Percentiles rank a stretch among this genome's conserved stretches.
phyloP scores from a whole-genome alignment of 2,797 vertebrate genomes.

The Poecilia picta region DNA sequence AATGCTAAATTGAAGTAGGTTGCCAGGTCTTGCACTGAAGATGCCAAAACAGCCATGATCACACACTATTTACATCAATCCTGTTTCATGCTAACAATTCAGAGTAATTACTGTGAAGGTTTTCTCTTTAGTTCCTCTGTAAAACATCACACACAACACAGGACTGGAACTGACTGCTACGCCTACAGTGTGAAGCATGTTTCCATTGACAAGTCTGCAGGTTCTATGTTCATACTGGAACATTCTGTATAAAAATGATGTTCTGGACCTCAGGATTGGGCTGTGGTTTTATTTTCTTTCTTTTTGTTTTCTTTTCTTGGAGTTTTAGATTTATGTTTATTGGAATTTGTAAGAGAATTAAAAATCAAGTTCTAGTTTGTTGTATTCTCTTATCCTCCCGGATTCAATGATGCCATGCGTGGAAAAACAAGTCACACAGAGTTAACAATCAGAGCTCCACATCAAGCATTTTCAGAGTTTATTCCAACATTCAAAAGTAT shows the following conservation, averaged over 20 bases:
- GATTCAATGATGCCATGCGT: too few species aligned
- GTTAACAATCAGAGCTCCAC: too few species aligned
- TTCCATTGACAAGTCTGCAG: not conserved
- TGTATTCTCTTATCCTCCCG: too few species aligned
- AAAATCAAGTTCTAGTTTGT: too few species aligned
- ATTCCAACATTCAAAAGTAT: too few species aligned
- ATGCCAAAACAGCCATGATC: not conserved
- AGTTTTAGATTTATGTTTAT: not conserved
- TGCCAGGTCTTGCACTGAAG: not conserved
- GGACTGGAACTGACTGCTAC: not conserved
- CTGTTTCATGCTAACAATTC: not conserved
- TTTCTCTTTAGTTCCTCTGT: not conserved
- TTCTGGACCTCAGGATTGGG: not conserved
- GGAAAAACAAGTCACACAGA: too few species aligned
- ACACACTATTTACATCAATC: not conserved
- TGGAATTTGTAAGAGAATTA: too few species aligned
- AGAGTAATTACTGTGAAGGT: not conserved
- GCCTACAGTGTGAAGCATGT: not conserved
- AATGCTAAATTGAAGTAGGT: not conserved
- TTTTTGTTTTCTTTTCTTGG: not conserved
- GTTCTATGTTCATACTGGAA: not conserved
- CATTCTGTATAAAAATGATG: too few species aligned
- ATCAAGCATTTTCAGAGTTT: too few species aligned
- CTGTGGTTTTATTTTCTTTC: too few species aligned
- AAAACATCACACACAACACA: not conserved